Evolutionary conservation across 2,113 vertebrate species (phyloP), one percentile per base, ranked within the genome.

Genomic region (Spea multiplicata): DNA sequence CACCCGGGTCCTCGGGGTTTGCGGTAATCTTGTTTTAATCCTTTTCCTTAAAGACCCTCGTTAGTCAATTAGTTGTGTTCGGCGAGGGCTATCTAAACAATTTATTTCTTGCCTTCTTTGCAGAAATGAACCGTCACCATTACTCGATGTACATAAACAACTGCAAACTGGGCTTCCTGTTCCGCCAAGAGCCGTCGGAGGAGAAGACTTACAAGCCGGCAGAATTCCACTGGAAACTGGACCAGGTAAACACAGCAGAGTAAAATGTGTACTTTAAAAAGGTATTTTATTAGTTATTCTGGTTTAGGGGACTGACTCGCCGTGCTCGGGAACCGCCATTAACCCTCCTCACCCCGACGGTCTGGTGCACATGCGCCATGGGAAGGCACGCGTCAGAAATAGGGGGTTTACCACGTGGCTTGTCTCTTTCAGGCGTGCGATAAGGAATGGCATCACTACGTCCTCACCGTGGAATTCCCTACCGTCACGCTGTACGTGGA

Each of bases 361-460:
- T 30, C 30, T 30, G 1, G 30, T 2, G 30, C 30, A 2, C 30
- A 30, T 30, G 30, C 2, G 30, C 30, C 30, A 30, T 30, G 30
- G 30, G 30, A 30, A 30, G 30, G 30, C 30, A 30, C 30, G 30
- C 2, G 30, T 1, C 30, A 30, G 30, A 30, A 30, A 30, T 30
- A 30, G 30, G 30, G 30, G 30, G 30, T 30, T 30, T 1, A 30
- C 30, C 30, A 1, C 30, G 30, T 30, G 30, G 30, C 46, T 76
- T 44, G 17, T 0, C 30, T 66, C 44, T 8, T 80, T 3, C 80
- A 99, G 97, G 96, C 93, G 66, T 99, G 97, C 82, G 97, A 99
- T 76, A 96, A 96, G 81, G 95, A 98, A 52, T 99, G 97, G 97
- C 97, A 99, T 76, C 97, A 99, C 86, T 99, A 97, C 0, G 94